phyloP scores from a whole-genome alignment of 2,888 invertebrate genomes.

The Meteorus colon region DNA sequence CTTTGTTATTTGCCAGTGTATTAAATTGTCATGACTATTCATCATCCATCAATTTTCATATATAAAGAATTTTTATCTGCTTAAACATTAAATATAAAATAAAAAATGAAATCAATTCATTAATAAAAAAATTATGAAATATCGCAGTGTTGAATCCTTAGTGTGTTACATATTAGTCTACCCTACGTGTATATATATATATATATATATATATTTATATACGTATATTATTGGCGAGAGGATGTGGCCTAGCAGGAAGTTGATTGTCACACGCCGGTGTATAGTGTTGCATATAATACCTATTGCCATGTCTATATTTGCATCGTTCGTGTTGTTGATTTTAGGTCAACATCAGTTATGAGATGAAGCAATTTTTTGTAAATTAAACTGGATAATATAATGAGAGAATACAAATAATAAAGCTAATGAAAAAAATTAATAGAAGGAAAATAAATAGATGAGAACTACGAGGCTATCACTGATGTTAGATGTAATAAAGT shows the following conservation, averaged over 20 bases:
- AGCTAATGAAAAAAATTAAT: background rate
- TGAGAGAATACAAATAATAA: conserved; percentile 9
- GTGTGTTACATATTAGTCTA: conserved; percentile 57
- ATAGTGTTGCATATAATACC: conserved; percentile 57
- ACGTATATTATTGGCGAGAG: conserved; percentile 57
- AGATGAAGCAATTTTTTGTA: conserved; percentile 4
- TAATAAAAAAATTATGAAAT: conserved; percentile 22
- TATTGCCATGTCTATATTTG: conserved; percentile 19
- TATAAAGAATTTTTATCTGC: background rate
- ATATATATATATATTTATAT: background rate
- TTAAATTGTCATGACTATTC: background rate
- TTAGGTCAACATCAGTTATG: conserved; percentile 15
- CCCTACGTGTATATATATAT: conserved; percentile 23
- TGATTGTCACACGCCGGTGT: conserved; percentile 62
- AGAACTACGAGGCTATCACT: background rate
- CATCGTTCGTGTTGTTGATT: conserved; percentile 6
- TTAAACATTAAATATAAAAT: background rate
- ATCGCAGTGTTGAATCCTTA: conserved; percentile 61
- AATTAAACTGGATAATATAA: conserved; percentile 10
- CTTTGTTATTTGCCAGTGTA: background rate
- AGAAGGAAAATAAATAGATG: background rate
- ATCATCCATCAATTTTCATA: background rate
- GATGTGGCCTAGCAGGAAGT: conserved; percentile 69
- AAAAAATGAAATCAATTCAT: background rate
- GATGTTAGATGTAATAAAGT: background rate